A percentile compares a stretch with the other conserved stretches of the same genome.
Evolutionary conservation across 2,113 vertebrate genomes (phyloP).

Genomic region (Perca schrenkii): DNA sequence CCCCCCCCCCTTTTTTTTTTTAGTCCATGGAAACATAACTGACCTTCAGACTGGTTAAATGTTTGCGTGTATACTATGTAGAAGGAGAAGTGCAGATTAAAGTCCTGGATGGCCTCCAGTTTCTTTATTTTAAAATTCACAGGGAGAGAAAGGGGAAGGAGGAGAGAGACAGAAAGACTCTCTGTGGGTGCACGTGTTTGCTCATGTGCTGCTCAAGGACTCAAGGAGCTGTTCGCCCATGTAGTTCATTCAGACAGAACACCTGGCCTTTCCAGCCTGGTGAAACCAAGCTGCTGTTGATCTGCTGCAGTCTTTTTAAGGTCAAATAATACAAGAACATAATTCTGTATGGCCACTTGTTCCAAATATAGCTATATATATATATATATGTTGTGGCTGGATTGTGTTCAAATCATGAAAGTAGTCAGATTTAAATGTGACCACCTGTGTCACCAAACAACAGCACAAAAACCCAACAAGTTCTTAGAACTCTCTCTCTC

Average conservation of each 20-base stretch:
- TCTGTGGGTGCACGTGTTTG: background rate
- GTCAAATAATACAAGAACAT: background rate
- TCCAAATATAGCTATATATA: background rate
- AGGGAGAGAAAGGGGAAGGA: background rate
- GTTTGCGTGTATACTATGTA: background rate
- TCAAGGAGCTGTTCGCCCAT: conserved; percentile 7
- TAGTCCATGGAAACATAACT: background rate
- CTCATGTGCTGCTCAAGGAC: conserved; percentile 4
- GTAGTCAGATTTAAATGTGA: background rate
- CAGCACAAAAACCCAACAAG: too few species aligned
- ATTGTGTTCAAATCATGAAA: background rate
- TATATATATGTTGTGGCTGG: background rate
- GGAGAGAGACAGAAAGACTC: background rate
- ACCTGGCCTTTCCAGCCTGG: conserved; percentile 28
- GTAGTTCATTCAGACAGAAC: conserved; percentile 36
- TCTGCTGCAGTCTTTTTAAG: conserved; percentile 1
- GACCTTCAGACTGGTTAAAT: conserved; percentile 4
- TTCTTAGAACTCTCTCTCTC: too few species aligned
- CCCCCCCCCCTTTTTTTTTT: background rate
- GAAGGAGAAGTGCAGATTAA: conserved; percentile 22
- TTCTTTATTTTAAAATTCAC: conserved; percentile 25
- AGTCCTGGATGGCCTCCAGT: conserved; percentile 12
- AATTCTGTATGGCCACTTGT: background rate
- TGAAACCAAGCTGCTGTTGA: conserved; percentile 3
- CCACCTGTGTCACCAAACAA: too few species aligned